phyloP scores from a whole-genome alignment of 92 coral and sea anemone species.

The Porites divaricata region DNA sequence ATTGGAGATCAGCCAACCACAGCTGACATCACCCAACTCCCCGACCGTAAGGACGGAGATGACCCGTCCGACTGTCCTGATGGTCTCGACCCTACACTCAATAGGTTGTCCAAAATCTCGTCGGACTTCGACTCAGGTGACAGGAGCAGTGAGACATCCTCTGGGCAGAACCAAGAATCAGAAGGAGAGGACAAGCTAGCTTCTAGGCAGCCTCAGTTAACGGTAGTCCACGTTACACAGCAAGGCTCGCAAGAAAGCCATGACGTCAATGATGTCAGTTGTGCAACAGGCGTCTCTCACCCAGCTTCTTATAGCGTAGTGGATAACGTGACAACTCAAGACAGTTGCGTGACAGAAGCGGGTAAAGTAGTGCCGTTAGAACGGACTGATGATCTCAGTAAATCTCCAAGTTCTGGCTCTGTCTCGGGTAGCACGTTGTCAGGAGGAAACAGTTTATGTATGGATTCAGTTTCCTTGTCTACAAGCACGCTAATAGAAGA shows the following conservation, averaged over 20 bases:
- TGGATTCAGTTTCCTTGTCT: constrained; percentile 28
- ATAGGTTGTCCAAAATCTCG: constrained; percentile 66
- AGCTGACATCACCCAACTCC: background rate
- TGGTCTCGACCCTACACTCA: background rate
- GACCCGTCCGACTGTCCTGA: background rate
- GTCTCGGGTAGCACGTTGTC: constrained; percentile 17
- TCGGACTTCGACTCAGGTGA: constrained; percentile 82
- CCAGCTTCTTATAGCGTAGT: background rate
- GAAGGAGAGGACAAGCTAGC: constrained; percentile 17
- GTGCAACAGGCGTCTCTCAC: background rate
- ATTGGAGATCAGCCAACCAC: constrained; percentile 10
- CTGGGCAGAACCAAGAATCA: constrained; percentile 17
- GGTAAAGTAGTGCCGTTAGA: background rate
- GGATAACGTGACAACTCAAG: background rate
- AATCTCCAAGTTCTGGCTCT: background rate
- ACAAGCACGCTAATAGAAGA: constrained; percentile 19
- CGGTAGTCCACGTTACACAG: constrained; percentile 39
- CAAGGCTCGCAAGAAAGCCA: constrained; percentile 24
- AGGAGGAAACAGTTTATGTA: background rate
- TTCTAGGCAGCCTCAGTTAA: constrained; percentile 24
- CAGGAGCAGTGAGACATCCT: constrained; percentile 32
- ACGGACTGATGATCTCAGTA: background rate
- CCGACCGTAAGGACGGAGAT: background rate
- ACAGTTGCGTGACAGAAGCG: constrained; percentile 7
- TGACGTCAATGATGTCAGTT: background rate